A percentile compares a stretch with the other conserved stretches of the same genome.
phyloP scores from a whole-genome alignment of 2,888 invertebrate genomes.

The Hirtodrosophila confusa region DNA sequence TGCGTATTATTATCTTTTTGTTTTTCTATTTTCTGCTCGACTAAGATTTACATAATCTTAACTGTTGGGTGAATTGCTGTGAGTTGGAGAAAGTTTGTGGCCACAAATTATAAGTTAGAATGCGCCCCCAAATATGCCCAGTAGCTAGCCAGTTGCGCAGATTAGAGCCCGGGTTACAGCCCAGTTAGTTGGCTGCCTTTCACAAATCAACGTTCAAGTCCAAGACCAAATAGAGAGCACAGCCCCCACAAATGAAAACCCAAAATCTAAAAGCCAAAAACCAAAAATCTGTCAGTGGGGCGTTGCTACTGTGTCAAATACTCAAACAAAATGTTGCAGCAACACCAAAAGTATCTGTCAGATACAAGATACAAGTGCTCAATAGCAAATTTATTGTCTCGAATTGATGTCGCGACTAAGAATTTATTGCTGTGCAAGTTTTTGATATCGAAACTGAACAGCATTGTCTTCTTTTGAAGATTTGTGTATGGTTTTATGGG shows the following conservation, averaged over 20 bases:
- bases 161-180: conserved; percentile 35
- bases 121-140: conserved; percentile 51
- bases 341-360: conserved; percentile 59
- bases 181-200: conserved; percentile 48
- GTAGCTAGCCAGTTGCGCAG: conserved; percentile 53
- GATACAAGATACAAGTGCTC: conserved; percentile 61
- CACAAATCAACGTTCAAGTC: conserved; percentile 63
- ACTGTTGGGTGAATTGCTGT: conserved; percentile 4
- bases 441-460: conserved; percentile 18
- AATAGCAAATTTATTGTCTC: conserved; percentile 64
- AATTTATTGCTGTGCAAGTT: conserved; percentile 47
- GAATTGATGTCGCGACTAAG: conserved; percentile 66
- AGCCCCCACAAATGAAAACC: conserved; percentile 12
- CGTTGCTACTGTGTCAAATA: conserved; percentile 72
- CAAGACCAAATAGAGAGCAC: conserved; percentile 27
- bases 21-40: conserved; percentile 28
- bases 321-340: conserved; percentile 24
- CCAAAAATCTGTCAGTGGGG: conserved; percentile 76
- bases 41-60: conserved; percentile 69
- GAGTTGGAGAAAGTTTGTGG: conserved; percentile 59
- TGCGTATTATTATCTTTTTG: conserved; percentile 27
- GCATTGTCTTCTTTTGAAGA: conserved; percentile 31
- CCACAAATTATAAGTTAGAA: conserved; percentile 72
- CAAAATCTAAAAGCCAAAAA: neutral
- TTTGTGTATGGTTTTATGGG: conserved; percentile 49